A percentile compares a stretch with the other conserved stretches of the same genome.
Conservation (phyloP, 2,888 invertebrate species). For the Neria commutata region DNA sequence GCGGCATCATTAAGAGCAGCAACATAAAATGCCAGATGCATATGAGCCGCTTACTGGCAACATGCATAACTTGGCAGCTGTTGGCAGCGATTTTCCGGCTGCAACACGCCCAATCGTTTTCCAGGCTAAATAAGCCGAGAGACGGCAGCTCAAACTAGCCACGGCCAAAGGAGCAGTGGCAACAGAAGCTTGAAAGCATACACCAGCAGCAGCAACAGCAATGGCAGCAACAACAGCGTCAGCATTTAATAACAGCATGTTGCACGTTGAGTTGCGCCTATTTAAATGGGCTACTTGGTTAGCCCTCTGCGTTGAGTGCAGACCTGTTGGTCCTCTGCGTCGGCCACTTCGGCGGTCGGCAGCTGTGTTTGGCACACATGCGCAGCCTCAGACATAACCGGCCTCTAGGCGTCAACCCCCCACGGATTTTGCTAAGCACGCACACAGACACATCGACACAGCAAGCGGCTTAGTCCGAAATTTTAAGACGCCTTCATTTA, state of each 20-base stretch:
- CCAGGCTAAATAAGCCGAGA: constrained; percentile 23
- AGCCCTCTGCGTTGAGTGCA: too few species aligned
- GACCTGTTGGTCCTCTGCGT: too few species aligned
- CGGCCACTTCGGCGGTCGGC: not conserved
- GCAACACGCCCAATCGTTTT: constrained; percentile 35
- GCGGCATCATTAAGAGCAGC: not conserved
- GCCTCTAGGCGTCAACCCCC: not conserved
- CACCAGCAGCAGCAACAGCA: not conserved
- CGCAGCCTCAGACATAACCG: not conserved
- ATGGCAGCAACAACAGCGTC: not conserved
- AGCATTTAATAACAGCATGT: not conserved
- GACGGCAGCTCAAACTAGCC: not conserved
- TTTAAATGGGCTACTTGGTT: not conserved
- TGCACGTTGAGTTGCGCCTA: not conserved
- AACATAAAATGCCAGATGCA: not conserved
- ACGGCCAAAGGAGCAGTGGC: not conserved
- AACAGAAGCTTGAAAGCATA: not conserved
- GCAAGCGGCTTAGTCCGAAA: not conserved
- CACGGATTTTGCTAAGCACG: not conserved
- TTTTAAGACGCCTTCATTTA: not conserved
- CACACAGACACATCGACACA: too few species aligned
- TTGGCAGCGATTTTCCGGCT: constrained; percentile 14
- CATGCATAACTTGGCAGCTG: constrained; percentile 5
- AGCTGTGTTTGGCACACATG: not conserved
- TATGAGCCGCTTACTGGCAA: not conserved